Percentiles rank a stretch among this genome's conserved stretches.
phyloP scores from a whole-genome alignment of 35 echinoderm and acorn worm species.

The Stichopus chloronotus region DNA sequence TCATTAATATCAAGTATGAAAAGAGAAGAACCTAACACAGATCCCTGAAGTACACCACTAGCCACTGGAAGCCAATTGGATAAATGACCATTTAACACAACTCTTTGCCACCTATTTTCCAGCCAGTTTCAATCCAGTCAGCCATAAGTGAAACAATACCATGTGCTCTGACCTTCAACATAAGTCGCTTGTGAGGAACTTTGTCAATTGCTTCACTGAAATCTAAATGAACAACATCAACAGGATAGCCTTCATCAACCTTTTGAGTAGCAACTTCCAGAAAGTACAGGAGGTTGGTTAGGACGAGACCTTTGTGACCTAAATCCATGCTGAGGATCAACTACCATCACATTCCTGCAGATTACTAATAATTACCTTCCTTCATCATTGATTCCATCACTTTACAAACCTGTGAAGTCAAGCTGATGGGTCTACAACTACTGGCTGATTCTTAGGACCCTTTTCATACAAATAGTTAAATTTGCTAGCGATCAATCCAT shows the following conservation, averaged over 20 bases:
- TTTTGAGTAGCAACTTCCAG: not conserved
- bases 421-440: not conserved
- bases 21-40: not conserved
- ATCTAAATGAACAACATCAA: slow-evolving; percentile 7
- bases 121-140: slow-evolving; percentile 4
- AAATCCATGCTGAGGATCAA: too few relatives aligned
- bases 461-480: not conserved
- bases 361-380: too few relatives aligned
- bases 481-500: not conserved
- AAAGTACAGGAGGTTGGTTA: too few relatives aligned
- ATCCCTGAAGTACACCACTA: not conserved
- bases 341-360: too few relatives aligned
- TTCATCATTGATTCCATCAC: not conserved
- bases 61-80: not conserved
- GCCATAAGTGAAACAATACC: not conserved
- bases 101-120: not conserved
- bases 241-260: not conserved
- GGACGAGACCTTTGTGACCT: too few relatives aligned
- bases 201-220: not conserved
- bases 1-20: not conserved
- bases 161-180: not conserved
- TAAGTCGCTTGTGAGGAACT: not conserved
- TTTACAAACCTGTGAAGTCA: not conserved
- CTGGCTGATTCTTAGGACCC: not conserved
- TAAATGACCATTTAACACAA: not conserved